phyloP scores from a whole-genome alignment of 2,797 vertebrate genomes.

The Rallus crepitans region DNA sequence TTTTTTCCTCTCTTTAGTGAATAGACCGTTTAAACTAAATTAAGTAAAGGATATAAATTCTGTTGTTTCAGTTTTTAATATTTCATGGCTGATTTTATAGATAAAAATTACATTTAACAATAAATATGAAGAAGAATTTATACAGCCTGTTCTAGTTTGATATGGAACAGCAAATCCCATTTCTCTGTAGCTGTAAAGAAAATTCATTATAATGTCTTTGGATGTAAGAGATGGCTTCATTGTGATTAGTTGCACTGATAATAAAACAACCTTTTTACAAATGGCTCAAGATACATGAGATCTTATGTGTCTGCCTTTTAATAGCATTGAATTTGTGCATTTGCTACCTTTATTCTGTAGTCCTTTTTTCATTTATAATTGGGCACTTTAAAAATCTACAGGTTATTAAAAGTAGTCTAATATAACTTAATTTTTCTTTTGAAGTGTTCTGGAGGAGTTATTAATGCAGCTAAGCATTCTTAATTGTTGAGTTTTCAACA shows the following conservation, averaged over 20 bases:
- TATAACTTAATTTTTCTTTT: conserved; percentile 47
- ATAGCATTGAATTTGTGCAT: conserved; percentile 64
- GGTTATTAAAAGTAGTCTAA: conserved; percentile 54
- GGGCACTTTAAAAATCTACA: conserved; percentile 27
- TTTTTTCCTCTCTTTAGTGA: conserved; percentile 70
- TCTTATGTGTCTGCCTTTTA: conserved; percentile 69
- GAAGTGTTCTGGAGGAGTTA: neutral
- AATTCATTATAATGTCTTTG: conserved; percentile 85
- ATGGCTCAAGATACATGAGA: conserved; percentile 67
- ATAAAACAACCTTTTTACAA: conserved; percentile 81
- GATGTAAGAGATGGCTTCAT: conserved; percentile 80
- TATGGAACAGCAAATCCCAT: conserved; percentile 83
- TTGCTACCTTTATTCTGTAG: conserved; percentile 56
- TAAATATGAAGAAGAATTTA: conserved; percentile 85
- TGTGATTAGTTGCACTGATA: conserved; percentile 82
- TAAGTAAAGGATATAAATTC: conserved; percentile 83
- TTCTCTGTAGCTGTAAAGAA: conserved; percentile 85
- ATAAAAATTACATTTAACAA: conserved; percentile 84
- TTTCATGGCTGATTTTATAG: conserved; percentile 84
- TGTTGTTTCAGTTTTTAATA: conserved; percentile 84
- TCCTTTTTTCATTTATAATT: conserved; percentile 34
- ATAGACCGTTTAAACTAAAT: conserved; percentile 82
- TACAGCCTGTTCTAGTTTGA: conserved; percentile 80
- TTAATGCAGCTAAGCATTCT: conserved; percentile 16
- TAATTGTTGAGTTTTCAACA: conserved; percentile 9